Percentiles rank a stretch among this genome's conserved stretches.
Evolutionary conservation across 2,113 vertebrate species (phyloP).

Genomic region (Zosterops lateralis): DNA sequence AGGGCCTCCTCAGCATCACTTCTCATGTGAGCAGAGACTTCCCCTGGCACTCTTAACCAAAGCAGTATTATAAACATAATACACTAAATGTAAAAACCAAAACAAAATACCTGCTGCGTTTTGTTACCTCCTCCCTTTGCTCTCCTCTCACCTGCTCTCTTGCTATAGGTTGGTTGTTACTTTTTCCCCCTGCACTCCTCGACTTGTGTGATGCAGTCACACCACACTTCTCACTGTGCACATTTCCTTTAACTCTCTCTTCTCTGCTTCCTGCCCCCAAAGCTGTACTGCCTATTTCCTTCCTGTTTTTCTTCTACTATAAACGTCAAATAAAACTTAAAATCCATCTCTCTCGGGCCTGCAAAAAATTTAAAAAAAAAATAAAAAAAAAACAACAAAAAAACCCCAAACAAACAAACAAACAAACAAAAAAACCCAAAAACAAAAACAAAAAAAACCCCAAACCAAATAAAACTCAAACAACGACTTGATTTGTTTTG

Average conservation of each 20-base stretch:
- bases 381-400: no score
- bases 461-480: neutral
- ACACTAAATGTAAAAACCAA: neutral
- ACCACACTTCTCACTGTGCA: neutral
- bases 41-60: neutral
- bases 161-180: neutral
- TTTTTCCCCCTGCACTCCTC: neutral
- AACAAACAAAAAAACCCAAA: no score
- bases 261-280: neutral
- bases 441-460: no score
- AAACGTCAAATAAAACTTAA: neutral
- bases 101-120: neutral
- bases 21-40: neutral
- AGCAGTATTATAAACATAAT: neutral
- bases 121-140: neutral
- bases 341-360: neutral
- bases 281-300: neutral
- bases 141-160: neutral
- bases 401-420: no score
- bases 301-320: neutral
- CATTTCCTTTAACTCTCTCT: neutral
- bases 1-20: neutral
- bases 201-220: neutral
- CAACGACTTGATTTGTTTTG: neutral
- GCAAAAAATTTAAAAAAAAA: neutral